These are phyloP conservation scores for Scaptodrosophila lebanonensis DNA, from an alignment of 1,140 invertebrate genomes.

Conservation along the genomic window DNA sequence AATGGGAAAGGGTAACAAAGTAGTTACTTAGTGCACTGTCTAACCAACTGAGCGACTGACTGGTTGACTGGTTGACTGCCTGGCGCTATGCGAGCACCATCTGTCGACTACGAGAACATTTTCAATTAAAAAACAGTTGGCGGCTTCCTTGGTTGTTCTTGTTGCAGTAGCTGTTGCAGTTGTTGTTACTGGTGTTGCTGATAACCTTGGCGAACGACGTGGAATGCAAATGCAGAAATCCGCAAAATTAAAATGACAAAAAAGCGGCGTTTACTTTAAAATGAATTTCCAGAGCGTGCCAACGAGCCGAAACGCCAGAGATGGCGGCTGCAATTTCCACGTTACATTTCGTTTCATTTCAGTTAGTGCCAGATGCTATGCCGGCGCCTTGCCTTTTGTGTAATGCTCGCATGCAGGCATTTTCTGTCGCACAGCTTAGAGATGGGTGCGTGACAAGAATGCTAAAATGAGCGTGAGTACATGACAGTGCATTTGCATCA, in stretches of 20 bases:
- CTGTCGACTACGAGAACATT: too few species aligned
- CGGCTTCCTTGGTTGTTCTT: too few species aligned
- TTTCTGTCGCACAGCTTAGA: background rate
- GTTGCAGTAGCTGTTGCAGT: too few species aligned
- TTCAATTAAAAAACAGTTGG: slow-evolving; percentile 68
- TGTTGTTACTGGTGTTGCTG: slow-evolving; percentile 13
- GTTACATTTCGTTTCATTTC: slow-evolving; percentile 70
- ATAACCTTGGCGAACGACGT: slow-evolving; percentile 54
- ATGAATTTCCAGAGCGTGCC: slow-evolving; percentile 49
- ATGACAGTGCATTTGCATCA: too few species aligned
- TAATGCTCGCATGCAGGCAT: slow-evolving; percentile 36
- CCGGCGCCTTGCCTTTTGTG: slow-evolving; percentile 43
- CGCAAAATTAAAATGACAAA: slow-evolving; percentile 75
- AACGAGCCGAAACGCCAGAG: background rate
- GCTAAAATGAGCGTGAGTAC: too few species aligned
- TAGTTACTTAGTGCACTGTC: too few species aligned
- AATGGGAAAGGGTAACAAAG: too few species aligned
- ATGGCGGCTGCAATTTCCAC: slow-evolving; percentile 46
- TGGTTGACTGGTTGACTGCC: too few species aligned
- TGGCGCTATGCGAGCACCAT: too few species aligned
- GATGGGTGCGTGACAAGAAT: too few species aligned
- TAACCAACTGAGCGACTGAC: slow-evolving; percentile 17
- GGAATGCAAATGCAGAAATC: slow-evolving; percentile 62
- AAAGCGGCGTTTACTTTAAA: slow-evolving; percentile 68
- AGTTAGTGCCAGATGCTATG: slow-evolving; percentile 64